These are phyloP conservation scores for Daphoenositta chrysoptera DNA, from an alignment of 2,113 vertebrate species.

Conservation along the genomic window DNA sequence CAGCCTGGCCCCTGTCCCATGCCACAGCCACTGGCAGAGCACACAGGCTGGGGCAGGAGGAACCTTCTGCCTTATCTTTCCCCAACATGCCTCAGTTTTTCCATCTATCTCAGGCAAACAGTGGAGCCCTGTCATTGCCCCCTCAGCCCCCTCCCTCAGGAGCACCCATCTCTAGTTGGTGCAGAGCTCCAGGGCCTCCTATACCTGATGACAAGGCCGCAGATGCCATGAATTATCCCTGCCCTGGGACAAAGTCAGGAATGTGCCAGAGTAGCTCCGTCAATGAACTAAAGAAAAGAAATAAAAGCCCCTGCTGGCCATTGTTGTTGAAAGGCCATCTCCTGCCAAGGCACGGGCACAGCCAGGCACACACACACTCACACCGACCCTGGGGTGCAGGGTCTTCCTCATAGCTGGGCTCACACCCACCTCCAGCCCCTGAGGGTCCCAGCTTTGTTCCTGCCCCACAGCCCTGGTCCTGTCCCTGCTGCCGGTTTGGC, in stretches of 20 bases:
- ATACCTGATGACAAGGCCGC: accelerated
- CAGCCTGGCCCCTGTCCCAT: neutral
- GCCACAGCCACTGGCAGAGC: neutral
- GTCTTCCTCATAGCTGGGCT: neutral
- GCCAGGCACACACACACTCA: neutral
- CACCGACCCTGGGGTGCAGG: neutral
- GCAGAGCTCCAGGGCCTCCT: neutral
- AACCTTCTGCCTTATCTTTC: neutral
- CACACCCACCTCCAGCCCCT: accelerated
- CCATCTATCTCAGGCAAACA: neutral
- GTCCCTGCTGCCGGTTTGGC: neutral
- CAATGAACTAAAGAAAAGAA: neutral
- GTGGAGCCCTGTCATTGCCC: neutral
- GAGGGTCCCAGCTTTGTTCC: accelerated
- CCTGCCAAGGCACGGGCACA: neutral
- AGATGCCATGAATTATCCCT: neutral
- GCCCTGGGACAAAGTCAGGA: neutral
- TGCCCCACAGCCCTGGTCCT: accelerated
- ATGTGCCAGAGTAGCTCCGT: neutral
- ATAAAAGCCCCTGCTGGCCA: accelerated
- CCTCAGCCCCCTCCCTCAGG: no score
- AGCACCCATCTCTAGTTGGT: neutral
- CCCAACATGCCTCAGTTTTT: accelerated
- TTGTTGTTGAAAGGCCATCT: neutral
- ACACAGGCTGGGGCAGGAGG: neutral